phyloP scores from a whole-genome alignment of 1,140 invertebrate genomes.

The Bombus consobrinus region DNA sequence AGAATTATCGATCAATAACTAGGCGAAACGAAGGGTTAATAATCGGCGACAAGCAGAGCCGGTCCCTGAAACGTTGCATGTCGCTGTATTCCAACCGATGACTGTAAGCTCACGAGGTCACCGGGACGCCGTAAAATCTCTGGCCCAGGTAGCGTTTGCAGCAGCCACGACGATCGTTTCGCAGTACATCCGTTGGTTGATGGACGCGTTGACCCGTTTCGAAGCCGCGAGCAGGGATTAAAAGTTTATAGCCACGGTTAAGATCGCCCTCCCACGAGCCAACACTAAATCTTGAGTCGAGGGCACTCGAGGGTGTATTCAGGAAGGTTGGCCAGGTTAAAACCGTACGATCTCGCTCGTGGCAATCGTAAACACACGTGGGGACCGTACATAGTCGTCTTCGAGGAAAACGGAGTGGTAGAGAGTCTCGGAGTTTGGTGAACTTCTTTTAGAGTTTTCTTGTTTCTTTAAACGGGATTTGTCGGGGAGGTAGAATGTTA shows the following conservation, averaged over 20 bases:
- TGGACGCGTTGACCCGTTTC: slow-evolving; percentile 23
- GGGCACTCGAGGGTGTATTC: background rate
- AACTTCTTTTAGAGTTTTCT: background rate
- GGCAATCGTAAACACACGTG: slow-evolving; percentile 13
- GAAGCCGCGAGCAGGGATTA: slow-evolving; percentile 16
- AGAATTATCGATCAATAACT: slow-evolving; percentile 26
- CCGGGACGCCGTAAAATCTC: slow-evolving; percentile 21
- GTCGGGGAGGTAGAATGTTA: background rate
- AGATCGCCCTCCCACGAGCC: background rate
- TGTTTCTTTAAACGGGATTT: background rate
- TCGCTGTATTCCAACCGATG: background rate
- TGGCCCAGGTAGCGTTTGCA: background rate
- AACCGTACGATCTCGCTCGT: background rate
- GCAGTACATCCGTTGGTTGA: background rate
- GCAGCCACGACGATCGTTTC: background rate
- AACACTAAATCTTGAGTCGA: slow-evolving; percentile 13
- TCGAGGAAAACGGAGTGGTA: background rate
- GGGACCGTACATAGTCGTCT: background rate
- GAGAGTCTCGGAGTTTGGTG: background rate
- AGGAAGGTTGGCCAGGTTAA: background rate
- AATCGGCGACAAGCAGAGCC: slow-evolving; percentile 8
- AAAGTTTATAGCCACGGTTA: slow-evolving; percentile 33
- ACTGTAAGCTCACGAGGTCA: slow-evolving; percentile 25
- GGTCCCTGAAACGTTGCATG: slow-evolving; percentile 26
- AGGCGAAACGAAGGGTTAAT: slow-evolving; percentile 22